Base-by-base conservation (phyloP, 2,888 invertebrate genomes). In the Melanophora roralis region DNA sequence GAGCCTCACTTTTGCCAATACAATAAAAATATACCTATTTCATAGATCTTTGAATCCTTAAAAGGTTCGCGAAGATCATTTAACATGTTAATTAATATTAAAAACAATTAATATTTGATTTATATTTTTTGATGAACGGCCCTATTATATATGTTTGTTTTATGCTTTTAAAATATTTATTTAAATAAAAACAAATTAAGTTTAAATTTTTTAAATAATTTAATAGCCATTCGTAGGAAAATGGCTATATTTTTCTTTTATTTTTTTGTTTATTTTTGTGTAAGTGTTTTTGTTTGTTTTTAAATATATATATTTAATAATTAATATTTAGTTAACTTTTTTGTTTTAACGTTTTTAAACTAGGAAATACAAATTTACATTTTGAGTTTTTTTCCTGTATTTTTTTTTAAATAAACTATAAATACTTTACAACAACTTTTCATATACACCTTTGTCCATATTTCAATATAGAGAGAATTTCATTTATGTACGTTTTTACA, bases 251-350 rank as follows among this genome's bases (percentile, higher is more conserved):
- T 75, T 64, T 55, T 53, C 40, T 73, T 76, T 72, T 71, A 74
- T 60, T 71, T 67, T 69, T 60, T 60, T 12, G 38, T 74, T 36
- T 59, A 19, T 51, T 32, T 53, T 36, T 67, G 45, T 40, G 55
- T 72, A 9, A 59, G 62, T 60, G 23, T 68, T 40, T 82, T 19
- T 73, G 78, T 83, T 64, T 72, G 6, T 27, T 5, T 27, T 27
- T 27, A 27, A n/a, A n/a, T 27, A 27, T 27, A 27, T 27, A 27
- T 71, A 74, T 79, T 77, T 81, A 78, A 76, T 82, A 78, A n/a
- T 38, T 81, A 78, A 79, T 75, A 53, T 81, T 82, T 82, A 81
- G 72, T 83, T 82, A 82, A 82, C 84, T 81, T 85, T 77, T 81
- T 72, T 67, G 34, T 67, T 59, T 65, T 51, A n/a, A 65, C 64